Conservation (phyloP, 2,797 vertebrate species). For the Fistularia commersonii region DNA sequence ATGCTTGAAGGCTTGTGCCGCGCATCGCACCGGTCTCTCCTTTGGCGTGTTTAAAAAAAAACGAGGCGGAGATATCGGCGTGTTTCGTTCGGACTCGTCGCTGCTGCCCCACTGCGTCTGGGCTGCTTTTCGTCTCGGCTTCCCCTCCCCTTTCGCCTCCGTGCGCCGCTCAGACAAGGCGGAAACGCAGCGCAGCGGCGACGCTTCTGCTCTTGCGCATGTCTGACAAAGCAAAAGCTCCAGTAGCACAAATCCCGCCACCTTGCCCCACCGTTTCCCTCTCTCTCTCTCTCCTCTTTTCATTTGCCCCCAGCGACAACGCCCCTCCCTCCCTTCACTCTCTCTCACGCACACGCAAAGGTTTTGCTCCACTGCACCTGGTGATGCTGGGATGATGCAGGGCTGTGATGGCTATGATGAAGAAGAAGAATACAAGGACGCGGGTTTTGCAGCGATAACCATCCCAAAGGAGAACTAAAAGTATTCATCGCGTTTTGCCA, state of each 20-base stretch:
- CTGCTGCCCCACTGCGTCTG: constrained; percentile 71
- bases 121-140: constrained; percentile 44
- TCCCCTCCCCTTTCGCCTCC: constrained; percentile 25
- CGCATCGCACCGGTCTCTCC: constrained; percentile 41
- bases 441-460: too few species aligned
- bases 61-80: constrained; percentile 44
- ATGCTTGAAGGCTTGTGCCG: constrained; percentile 57
- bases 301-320: constrained; percentile 42
- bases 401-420: constrained; percentile 7
- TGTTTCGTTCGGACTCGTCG: constrained; percentile 56
- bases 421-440: background rate
- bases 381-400: constrained; percentile 54
- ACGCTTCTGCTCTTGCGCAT: constrained; percentile 74
- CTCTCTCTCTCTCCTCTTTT: constrained; percentile 16
- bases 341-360: constrained; percentile 35
- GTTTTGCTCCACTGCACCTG: constrained; percentile 70
- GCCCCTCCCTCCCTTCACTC: constrained; percentile 7
- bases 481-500: too few species aligned
- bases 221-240: constrained; percentile 60
- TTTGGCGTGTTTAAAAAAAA: constrained; percentile 15
- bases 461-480: too few species aligned
- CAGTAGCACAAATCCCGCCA: constrained; percentile 48
- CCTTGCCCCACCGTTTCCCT: constrained; percentile 18
- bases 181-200: constrained; percentile 69
- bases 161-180: constrained; percentile 65